Conservation (phyloP, 2,888 invertebrate genomes). For the Allophyes oxyacanthae region DNA sequence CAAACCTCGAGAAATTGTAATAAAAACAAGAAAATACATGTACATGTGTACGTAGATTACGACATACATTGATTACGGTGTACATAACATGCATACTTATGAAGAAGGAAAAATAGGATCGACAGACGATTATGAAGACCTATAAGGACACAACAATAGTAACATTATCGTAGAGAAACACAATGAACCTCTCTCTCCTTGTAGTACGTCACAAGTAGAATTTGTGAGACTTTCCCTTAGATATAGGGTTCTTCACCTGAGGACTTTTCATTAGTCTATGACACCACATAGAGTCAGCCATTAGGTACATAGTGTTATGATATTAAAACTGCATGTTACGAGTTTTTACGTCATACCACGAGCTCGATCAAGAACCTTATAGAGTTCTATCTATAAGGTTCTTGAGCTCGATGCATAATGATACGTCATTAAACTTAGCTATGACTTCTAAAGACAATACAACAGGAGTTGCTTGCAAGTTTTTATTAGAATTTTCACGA, state of each 20-base stretch:
- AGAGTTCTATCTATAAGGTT: no score
- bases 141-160: slow-evolving; percentile 15
- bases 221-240: slow-evolving; percentile 25
- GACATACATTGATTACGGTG: no score
- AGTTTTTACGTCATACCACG: slow-evolving; percentile 44
- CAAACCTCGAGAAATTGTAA: no score
- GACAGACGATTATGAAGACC: slow-evolving; percentile 34
- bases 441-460: slow-evolving; percentile 17
- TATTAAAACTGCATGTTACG: slow-evolving; percentile 32
- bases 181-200: slow-evolving; percentile 5
- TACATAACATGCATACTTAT: no score
- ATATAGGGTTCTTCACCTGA: no score
- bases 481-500: neutral
- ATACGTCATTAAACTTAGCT: slow-evolving; percentile 37
- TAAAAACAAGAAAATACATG: no score
- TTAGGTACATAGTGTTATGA: slow-evolving; percentile 8
- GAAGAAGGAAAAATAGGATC: slow-evolving; percentile 30
- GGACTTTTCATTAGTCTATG: slow-evolving; percentile 35
- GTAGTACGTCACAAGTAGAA: slow-evolving; percentile 18
- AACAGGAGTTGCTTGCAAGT: slow-evolving; percentile 29
- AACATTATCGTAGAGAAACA: slow-evolving; percentile 16
- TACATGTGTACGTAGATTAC: no score
- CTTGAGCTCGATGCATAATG: slow-evolving; percentile 52
- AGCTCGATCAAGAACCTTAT: no score
- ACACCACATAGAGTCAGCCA: slow-evolving; percentile 1